A percentile compares a stretch with the other conserved stretches of the same genome.
These are phyloP conservation scores for Lampris megalopsis DNA, from an alignment of 2,113 vertebrate genomes.

Conservation along the genomic window DNA sequence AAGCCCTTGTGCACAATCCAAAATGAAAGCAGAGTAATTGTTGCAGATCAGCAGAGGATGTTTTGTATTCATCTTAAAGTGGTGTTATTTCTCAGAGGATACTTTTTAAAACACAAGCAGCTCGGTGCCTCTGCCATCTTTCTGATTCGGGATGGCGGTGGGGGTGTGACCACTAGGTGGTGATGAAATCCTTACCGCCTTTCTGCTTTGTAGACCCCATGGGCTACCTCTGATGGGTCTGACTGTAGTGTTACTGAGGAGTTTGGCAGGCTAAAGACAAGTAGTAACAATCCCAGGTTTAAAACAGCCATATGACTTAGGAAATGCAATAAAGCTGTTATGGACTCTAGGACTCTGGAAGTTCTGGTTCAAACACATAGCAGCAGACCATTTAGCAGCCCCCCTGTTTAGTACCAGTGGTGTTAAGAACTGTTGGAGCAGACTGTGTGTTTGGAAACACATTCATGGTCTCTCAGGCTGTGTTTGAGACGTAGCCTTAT, in stretches of 20 bases:
- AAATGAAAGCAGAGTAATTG: constrained; percentile 13
- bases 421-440: constrained; percentile 50
- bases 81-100: constrained; percentile 2
- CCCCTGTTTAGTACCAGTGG: constrained; percentile 36
- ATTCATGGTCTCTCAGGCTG: constrained; percentile 50
- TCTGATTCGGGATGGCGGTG: neutral
- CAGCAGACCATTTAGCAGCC: constrained; percentile 51
- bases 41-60: neutral
- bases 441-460: constrained; percentile 15
- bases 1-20: constrained; percentile 6
- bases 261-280: constrained; percentile 54
- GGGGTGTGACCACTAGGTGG: constrained; percentile 77
- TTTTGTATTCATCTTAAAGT: constrained; percentile 30
- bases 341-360: constrained; percentile 50
- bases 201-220: constrained; percentile 12
- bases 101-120: constrained; percentile 2
- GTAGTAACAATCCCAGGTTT: constrained; percentile 67
- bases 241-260: constrained; percentile 56
- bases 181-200: constrained; percentile 70
- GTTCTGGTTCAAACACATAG: constrained; percentile 52
- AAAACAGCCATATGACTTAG: constrained; percentile 54
- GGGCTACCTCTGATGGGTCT: constrained; percentile 49
- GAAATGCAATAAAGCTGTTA: constrained; percentile 67
- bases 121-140: constrained; percentile 1
- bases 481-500: constrained; percentile 66